Evolutionary conservation across 2,888 invertebrate genomes (phyloP), one percentile per base, ranked within the genome.

Genomic region (Noctua pronuba): DNA sequence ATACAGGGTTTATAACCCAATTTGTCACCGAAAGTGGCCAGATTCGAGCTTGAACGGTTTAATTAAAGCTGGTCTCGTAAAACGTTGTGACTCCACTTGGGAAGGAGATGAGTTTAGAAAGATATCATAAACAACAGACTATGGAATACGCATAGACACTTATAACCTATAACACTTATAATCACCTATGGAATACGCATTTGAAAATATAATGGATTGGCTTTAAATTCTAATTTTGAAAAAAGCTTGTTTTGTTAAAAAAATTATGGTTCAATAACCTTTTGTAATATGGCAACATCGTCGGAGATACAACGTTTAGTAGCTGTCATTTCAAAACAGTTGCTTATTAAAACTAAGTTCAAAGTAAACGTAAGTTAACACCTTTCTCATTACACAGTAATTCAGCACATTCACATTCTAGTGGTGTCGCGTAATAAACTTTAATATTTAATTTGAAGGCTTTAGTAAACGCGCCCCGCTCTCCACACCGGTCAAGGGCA

Each of bases 401-500:
- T 79, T 77, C 60, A 77, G 65, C 52, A 83, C 72, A 82, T 77
- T 76, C 77, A 75, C 68, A 77, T 79, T 68, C 52, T 77, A 67
- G 79, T 62, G 68, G 70, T 73, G 60, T 77, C 73, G 78, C 72
- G 66, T 88, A 86, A 89, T 89, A 89, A 91, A 90, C 84, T 89
- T 92, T 91, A 90, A 92, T 92, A 90, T 92, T 91, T 91, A 91
- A 92, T 91, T 88, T 86, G 83, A 90, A 89, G 86, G 88, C 89
- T 91, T 86, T 80, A 80, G 84, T 80, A 79, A 79, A 88, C 82
- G 88, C 86, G 82, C 83, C 77, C 74, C 74, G 75, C 89, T 82
- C 89, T 88, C 84, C 85, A 79, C 85, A 68, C 75, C 89, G 93
- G 93, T 92, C 93, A 93, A 93, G 93, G 93, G 90, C 93, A 80